Percentiles rank a stretch among this genome's conserved stretches.
These are phyloP conservation scores for Hystrix cristata DNA, from an alignment of 2,113 vertebrate species.

Conservation along the genomic window DNA sequence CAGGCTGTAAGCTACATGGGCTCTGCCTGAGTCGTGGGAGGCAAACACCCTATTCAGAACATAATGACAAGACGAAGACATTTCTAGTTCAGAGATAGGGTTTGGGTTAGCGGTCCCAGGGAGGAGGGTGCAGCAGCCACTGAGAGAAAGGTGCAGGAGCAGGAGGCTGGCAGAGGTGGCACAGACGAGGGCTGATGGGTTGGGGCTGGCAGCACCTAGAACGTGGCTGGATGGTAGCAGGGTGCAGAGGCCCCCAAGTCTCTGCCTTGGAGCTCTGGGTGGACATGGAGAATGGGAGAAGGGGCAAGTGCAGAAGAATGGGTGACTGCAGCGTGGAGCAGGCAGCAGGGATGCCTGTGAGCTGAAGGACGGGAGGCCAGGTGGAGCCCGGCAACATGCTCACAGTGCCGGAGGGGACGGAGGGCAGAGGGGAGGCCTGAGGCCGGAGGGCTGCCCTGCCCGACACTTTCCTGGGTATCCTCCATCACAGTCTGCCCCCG, in stretches of 20 bases:
- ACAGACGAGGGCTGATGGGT: background rate
- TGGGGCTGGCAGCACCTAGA: background rate
- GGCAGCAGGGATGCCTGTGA: background rate
- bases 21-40: background rate
- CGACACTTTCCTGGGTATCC: background rate
- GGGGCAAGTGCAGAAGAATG: background rate
- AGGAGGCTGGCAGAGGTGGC: background rate
- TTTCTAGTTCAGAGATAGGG: background rate
- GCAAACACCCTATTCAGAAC: background rate
- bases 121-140: background rate
- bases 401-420: background rate
- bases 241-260: background rate
- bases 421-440: background rate
- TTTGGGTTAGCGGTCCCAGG: no score
- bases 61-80: background rate
- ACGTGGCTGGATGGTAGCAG: no score
- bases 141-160: background rate
- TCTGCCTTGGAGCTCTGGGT: no score
- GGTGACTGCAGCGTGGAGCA: background rate
- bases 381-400: background rate
- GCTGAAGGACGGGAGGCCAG: no score
- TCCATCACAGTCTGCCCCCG: no score
- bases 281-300: no score
- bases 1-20: background rate
- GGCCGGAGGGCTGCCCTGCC: fast-evolving